These are phyloP conservation scores for Azemiops feae DNA, from an alignment of 2,113 vertebrate genomes.

Conservation along the genomic window DNA sequence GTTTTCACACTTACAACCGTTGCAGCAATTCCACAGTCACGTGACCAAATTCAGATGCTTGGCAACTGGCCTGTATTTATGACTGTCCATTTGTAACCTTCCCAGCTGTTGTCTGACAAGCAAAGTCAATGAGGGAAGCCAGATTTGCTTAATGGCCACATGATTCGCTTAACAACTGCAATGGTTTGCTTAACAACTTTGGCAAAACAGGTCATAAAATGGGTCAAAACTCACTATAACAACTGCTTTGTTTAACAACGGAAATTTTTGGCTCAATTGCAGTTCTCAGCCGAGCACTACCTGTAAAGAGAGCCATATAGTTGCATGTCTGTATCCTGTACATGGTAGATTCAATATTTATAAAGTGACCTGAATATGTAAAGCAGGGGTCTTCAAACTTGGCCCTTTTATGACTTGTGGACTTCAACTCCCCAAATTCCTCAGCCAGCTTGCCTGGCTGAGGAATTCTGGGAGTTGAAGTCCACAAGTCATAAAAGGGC, in stretches of 20 bases:
- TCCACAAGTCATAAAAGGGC: too few relatives aligned
- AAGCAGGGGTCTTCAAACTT: too few relatives aligned
- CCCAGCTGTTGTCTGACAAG: neutral
- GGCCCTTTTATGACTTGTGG: too few relatives aligned
- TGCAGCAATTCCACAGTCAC: neutral
- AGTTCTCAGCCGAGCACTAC: neutral
- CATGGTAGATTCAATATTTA: neutral
- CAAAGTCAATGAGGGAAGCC: neutral
- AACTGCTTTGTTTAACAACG: neutral
- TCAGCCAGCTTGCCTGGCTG: too few relatives aligned
- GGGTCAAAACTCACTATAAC: too few relatives aligned
- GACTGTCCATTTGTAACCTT: too few relatives aligned
- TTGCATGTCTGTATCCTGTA: neutral
- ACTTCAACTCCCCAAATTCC: too few relatives aligned
- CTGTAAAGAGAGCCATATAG: neutral
- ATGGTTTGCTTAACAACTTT: neutral
- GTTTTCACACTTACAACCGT: neutral
- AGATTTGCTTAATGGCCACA: neutral
- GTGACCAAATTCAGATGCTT: neutral
- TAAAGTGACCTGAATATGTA: neutral
- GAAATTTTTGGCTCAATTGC: neutral
- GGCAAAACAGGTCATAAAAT: too few relatives aligned
- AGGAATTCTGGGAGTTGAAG: too few relatives aligned
- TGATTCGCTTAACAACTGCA: neutral
- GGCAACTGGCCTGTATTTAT: neutral